These are phyloP conservation scores for Acronicta psi DNA, from an alignment of 2,888 invertebrate species.

Conservation along the genomic window DNA sequence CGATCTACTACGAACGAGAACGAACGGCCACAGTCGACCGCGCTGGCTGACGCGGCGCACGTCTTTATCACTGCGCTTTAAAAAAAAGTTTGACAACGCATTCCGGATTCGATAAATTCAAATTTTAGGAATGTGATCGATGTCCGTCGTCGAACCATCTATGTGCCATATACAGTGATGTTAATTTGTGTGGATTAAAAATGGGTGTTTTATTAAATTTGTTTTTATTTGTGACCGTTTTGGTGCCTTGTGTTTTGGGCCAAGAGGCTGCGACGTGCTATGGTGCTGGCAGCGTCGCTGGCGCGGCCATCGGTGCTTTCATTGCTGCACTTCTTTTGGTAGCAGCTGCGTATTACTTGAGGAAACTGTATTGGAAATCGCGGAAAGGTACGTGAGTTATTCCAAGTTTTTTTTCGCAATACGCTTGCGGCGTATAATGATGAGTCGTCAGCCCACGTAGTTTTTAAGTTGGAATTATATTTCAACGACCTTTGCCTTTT, in stretches of 20 bases:
- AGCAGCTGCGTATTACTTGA: constrained; percentile 88
- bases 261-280: constrained; percentile 88
- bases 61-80: constrained; percentile 60
- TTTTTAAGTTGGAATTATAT: constrained; percentile 34
- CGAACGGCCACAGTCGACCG: constrained; percentile 75
- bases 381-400: constrained; percentile 84
- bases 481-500: constrained; percentile 33
- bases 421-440: constrained; percentile 23
- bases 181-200: constrained; percentile 67
- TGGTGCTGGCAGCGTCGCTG: constrained; percentile 92
- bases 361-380: constrained; percentile 90
- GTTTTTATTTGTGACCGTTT: constrained; percentile 80
- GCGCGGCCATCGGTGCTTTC: constrained; percentile 92
- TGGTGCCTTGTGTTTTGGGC: constrained; percentile 82
- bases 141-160: constrained; percentile 67
- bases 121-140: constrained; percentile 82
- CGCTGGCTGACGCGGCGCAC: constrained; percentile 80
- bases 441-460: constrained; percentile 46
- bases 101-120: constrained; percentile 70
- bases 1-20: constrained; percentile 54
- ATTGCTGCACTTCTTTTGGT: constrained; percentile 90
- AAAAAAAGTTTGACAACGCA: constrained; percentile 70
- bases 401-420: constrained; percentile 20
- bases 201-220: constrained; percentile 83
- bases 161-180: constrained; percentile 86